Base-by-base conservation (phyloP, 1,140 invertebrate genomes). In the Scylla paramamosain region DNA sequence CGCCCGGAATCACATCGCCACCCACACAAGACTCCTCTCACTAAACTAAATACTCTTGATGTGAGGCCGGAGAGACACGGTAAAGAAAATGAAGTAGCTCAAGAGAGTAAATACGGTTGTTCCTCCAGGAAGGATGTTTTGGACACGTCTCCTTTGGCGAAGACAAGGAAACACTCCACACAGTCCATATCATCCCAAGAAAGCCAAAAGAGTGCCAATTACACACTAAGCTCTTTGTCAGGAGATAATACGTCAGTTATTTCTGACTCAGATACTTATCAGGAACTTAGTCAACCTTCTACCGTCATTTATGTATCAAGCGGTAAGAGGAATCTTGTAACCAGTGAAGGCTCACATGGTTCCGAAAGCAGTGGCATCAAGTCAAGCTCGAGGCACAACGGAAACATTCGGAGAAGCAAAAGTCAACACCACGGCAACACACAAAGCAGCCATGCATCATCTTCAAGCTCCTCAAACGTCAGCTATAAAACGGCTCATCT, bases 171-270 rank as follows among this genome's bases (percentile, higher is more conserved):
- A 25, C 91, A 67, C 28, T 77, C 91, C 29, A 52, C 52, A 10
- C 91, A 92, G 45, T 82, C 91, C 10, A 32, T 88, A 29, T 88
- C 91, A 4, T 95, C 94, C 16, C 83, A 88, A 6, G 94, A 93
- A 31, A 92, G 59, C 28, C 94, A 92, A 91, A 95, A 92, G n/a
- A 95, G 94, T 95, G 91, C 94, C 84, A 92, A 91, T 82, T 95
- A 87, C 48, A 67, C 92, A 39, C 39, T 32, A 59, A 45, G 39
- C 25, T n/a, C 29, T 32, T 91, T 87, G 0, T 31, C 67, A 7
- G 77, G 25, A 8, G 89, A 94, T 48, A 94, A 46, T 28, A 52
- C 29, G 25, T 91, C 88, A 20, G 77, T 28, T 28, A 29, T 91
- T 25, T 91, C 88, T 29, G 94, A 87, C 52, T 95, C 94, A 4